Base-by-base conservation (phyloP, 2,113 vertebrate species). In the Cyanoliseus patagonus region DNA sequence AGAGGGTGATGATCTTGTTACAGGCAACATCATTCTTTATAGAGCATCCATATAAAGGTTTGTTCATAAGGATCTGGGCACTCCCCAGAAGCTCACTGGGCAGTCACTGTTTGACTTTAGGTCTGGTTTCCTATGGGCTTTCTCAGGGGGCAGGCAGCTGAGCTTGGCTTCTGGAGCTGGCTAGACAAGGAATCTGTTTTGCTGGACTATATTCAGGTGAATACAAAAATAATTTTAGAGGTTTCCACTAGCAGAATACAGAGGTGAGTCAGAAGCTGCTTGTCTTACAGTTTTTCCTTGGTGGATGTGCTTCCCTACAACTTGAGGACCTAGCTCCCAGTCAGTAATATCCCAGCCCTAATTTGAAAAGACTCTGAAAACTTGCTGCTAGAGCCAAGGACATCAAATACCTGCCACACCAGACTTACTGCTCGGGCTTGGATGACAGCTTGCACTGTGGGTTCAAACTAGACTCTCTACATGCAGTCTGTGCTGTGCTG, bases 401-500 rank as follows among this genome's bases (percentile, higher is more conserved):
- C 46, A 33, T 89, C 41, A 66, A n/a, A 66, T 49, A 49, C 28
- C 10, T 25, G 27, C 42, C 37, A 2, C 24, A 39, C 30, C 39
- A 55, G 47, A 47, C 41, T 51, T 70, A 17, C 42, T 88, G 31
- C 51, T 90, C 10, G 11, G 59, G 18, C 63, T 85, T 10, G 1
- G 24, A 76, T 86, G 33, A 53, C 19, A 59, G 9, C 2, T 1
- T 39, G 33, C 10, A 6, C 15, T 30, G 11, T 70, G n/a, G n/a
- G 9, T 51, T 79, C 37, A 87, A 47, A 67, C 46, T 46, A 33
- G 17, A 80, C 18, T 51, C 55, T 63, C 61, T 63, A 3, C 14
- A 8, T 61, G 31, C 15, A 14, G 2, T 16, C 24, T 0, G 0
- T 77, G 37, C 27, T 0, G 0, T 77, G n/a, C 28, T 59, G 39